Base-by-base conservation (phyloP, 2,888 invertebrate genomes). In the Galerucella calmariensis region DNA sequence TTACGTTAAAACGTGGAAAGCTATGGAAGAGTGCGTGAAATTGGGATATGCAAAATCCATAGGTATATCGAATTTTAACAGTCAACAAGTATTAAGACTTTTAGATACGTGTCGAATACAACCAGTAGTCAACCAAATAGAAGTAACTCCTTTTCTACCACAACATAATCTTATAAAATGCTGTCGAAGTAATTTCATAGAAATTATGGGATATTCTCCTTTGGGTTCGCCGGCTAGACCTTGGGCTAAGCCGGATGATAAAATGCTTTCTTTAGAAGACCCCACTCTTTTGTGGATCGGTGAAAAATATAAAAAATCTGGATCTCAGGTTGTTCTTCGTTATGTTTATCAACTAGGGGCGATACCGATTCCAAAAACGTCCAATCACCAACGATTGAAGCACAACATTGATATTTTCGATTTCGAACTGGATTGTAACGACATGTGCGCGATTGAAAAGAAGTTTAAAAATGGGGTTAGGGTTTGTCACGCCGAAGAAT, bases 31-130 rank as follows among this genome's bases (percentile, higher is more conserved):
- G 77, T 88, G 92, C 48, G 89, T 92, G 1, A 87, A 88, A 27
- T 88, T 91, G 70, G 93, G 93, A 12, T 84, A 94, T 53, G 87
- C 89, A 0, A 92, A 91, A 81, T 90, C 90, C 75, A 93, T 95
- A 79, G 95, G 94, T 1, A 84, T 94, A 12, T 94, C 94, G 59
- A 95, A 95, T 85, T 95, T 95, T 83, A 94, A 93, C 85, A 91
- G 90, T 6, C 88, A 91, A 79, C 94, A 95, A 85, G 85, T 94
- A 69, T 87, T 90, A 35, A 88, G 92, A 71, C 82, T 95, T 46
- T 78, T 94, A 59, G 88, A 90, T 10, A 88, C 86, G 69, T 90
- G 90, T 63, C 89, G 83, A 41, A 89, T 92, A 71, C 90, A 90
- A 81, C 92, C 92, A 12, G 91, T 90, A 10, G 88, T 88, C 46